Evolutionary conservation across 2,888 invertebrate genomes (phyloP).

Genomic region (Drosophila monieri): DNA sequence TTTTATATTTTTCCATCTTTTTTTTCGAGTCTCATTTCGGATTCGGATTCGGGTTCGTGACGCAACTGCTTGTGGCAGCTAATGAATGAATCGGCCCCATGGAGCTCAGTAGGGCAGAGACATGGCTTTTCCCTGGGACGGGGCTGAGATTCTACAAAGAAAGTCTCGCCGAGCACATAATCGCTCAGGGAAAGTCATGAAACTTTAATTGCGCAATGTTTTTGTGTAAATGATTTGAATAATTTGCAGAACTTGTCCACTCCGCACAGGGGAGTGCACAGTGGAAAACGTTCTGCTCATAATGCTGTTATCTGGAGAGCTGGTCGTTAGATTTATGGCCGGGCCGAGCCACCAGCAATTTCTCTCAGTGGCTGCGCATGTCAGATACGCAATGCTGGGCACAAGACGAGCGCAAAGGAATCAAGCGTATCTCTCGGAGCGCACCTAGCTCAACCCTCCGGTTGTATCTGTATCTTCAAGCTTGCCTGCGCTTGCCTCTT

Average conservation of each 20-base stretch:
- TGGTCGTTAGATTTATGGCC: neutral
- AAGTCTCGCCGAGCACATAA: slow-evolving; percentile 34
- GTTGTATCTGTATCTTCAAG: slow-evolving; percentile 63
- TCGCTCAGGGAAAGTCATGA: slow-evolving; percentile 41
- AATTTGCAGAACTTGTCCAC: slow-evolving; percentile 47
- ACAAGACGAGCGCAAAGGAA: slow-evolving; percentile 68
- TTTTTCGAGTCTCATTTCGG: slow-evolving; percentile 42
- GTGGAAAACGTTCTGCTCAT: slow-evolving; percentile 16
- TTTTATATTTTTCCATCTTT: slow-evolving; percentile 23
- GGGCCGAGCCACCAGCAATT: neutral
- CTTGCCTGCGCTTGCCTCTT: slow-evolving; percentile 58
- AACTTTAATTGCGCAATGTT: slow-evolving; percentile 46
- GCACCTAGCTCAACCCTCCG: slow-evolving; percentile 26
- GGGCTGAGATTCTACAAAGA: slow-evolving; percentile 34
- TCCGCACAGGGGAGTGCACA: slow-evolving; percentile 6
- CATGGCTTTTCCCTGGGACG: neutral
- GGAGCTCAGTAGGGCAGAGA: slow-evolving; percentile 31
- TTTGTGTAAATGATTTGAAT: slow-evolving; percentile 43
- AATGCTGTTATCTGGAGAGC: neutral
- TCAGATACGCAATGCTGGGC: slow-evolving; percentile 75
- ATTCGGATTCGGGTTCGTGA: slow-evolving; percentile 31
- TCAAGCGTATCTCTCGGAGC: slow-evolving; percentile 67
- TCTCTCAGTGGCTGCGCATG: slow-evolving; percentile 43
- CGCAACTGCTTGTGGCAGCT: slow-evolving; percentile 34
- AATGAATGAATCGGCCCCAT: slow-evolving; percentile 37